Evolutionary conservation across 2,797 vertebrate genomes (phyloP).

Genomic region (Mormyrops attenuatus): DNA sequence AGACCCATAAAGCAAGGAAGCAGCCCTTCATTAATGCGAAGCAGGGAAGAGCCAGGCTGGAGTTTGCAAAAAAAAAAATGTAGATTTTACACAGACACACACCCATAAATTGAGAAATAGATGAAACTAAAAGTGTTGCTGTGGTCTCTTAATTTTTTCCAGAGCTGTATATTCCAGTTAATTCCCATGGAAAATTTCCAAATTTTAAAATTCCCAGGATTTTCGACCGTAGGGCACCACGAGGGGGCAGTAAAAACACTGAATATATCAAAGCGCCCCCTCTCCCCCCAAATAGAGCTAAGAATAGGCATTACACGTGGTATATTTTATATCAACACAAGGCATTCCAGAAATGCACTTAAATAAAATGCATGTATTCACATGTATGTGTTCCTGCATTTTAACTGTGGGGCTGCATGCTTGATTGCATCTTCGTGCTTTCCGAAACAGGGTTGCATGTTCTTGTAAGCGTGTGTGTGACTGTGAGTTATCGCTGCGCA

Average conservation of each 20-base stretch:
- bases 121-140: no score
- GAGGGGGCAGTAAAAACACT: slow-evolving; percentile 9
- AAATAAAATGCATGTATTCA: background rate
- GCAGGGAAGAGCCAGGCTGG: no score
- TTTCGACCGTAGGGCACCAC: background rate
- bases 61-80: background rate
- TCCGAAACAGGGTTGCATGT: background rate
- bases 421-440: background rate
- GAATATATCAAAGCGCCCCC: background rate
- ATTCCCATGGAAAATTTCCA: background rate
- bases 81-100: background rate
- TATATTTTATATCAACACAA: background rate
- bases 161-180: background rate
- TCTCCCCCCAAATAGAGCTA: background rate
- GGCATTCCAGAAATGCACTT: background rate
- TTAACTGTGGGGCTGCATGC: background rate
- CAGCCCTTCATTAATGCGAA: no score
- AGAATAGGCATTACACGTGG: background rate
- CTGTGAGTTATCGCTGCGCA: background rate
- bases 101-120: background rate
- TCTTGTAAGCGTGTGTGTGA: background rate
- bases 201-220: background rate
- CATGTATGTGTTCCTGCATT: background rate
- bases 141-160: background rate
- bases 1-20: background rate